Conservation (phyloP, 1,140 invertebrate genomes). For the Heliconius nattereri region DNA sequence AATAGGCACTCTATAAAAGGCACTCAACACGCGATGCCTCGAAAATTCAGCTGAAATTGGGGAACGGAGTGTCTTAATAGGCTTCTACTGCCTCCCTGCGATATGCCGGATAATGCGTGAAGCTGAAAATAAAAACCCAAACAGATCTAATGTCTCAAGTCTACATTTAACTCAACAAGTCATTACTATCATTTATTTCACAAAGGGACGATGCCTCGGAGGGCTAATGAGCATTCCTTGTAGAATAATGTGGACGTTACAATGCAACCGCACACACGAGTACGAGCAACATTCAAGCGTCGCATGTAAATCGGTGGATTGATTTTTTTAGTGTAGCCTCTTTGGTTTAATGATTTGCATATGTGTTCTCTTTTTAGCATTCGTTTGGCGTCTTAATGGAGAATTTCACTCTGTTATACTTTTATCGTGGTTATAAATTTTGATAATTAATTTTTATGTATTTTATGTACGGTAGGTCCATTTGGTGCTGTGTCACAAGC, state of each 20-base stretch:
- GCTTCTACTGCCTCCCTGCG: no score
- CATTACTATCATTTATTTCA: slow-evolving; percentile 35
- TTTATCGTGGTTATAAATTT: background rate
- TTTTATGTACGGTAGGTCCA: no score
- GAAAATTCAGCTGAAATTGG: no score
- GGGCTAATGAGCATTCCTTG: slow-evolving; percentile 41
- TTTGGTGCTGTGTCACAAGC: no score
- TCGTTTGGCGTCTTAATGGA: slow-evolving; percentile 17
- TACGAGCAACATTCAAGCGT: slow-evolving; percentile 27
- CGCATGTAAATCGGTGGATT: slow-evolving; percentile 41
- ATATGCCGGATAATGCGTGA: no score
- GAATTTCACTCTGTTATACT: background rate
- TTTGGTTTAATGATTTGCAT: slow-evolving; percentile 34
- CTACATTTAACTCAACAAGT: slow-evolving; percentile 11
- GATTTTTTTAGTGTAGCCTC: slow-evolving; percentile 38
- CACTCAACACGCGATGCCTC: no score
- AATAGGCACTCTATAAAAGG: no score
- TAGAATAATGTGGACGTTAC: slow-evolving; percentile 42
- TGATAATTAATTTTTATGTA: no score
- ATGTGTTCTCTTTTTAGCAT: slow-evolving; percentile 31
- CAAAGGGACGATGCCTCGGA: slow-evolving; percentile 33
- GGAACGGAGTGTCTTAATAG: no score
- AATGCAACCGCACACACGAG: slow-evolving; percentile 29
- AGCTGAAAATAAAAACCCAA: background rate
- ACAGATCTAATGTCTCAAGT: background rate